Conservation (phyloP, 2,113 vertebrate species). For the Paracanthobrama guichenoti region DNA sequence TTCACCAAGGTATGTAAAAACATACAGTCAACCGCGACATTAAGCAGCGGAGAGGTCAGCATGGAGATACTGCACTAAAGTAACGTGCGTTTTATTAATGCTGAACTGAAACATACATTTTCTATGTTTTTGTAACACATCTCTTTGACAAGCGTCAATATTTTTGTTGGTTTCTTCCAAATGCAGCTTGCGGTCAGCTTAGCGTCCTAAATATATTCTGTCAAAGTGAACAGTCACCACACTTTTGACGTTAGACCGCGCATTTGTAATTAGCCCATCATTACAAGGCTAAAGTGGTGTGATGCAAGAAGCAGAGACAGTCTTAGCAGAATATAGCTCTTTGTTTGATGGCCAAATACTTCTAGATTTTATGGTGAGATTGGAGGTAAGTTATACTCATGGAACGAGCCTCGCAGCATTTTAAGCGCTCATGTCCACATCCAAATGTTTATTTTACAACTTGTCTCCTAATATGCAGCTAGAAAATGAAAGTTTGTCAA, state of each 20-base stretch:
- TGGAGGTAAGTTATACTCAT: slow-evolving; percentile 19
- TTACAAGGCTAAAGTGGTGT: slow-evolving; percentile 34
- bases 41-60: slow-evolving; percentile 43
- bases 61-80: slow-evolving; percentile 36
- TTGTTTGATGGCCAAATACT: slow-evolving; percentile 23
- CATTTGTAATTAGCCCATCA: slow-evolving; percentile 38
- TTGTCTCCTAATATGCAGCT: slow-evolving; percentile 7
- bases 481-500: slow-evolving; percentile 3
- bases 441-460: slow-evolving; percentile 22
- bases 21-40: slow-evolving; percentile 43
- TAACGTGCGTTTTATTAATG: slow-evolving; percentile 40
- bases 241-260: slow-evolving; percentile 15
- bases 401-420: slow-evolving; percentile 2
- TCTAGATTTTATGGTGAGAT: slow-evolving; percentile 29
- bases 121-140: slow-evolving; percentile 31
- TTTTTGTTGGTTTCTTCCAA: slow-evolving; percentile 40
- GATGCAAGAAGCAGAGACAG: slow-evolving; percentile 27
- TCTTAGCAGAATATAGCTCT: slow-evolving; percentile 21
- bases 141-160: slow-evolving; percentile 41
- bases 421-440: slow-evolving; percentile 4
- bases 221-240: slow-evolving; percentile 42
- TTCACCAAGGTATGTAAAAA: slow-evolving; percentile 88
- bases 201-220: slow-evolving; percentile 42
- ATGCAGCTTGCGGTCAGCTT: slow-evolving; percentile 39
- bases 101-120: slow-evolving; percentile 39